Conservation (phyloP, 2,888 invertebrate genomes). For the Apamea sordens region DNA sequence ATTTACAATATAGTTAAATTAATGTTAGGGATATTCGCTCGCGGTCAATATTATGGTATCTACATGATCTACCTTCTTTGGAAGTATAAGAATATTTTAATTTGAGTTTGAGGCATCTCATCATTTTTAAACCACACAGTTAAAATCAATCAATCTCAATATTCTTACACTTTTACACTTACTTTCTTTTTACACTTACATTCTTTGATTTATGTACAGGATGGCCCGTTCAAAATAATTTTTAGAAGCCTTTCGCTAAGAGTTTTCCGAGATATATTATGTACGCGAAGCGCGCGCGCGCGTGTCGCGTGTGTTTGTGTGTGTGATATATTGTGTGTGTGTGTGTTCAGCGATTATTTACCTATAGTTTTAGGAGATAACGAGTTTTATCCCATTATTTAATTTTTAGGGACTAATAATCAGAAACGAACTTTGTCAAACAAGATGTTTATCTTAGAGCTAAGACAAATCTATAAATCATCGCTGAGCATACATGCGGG, state of each 20-base stretch:
- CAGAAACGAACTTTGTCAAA: neutral
- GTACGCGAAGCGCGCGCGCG: too few species aligned
- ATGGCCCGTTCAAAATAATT: neutral
- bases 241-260: neutral
- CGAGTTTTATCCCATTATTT: neutral
- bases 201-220: neutral
- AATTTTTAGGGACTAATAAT: neutral
- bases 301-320: too few species aligned
- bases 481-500: neutral
- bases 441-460: neutral
- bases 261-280: neutral
- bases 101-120: neutral
- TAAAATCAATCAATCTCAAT: neutral
- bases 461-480: neutral
- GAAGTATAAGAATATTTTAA: neutral
- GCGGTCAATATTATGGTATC: neutral
- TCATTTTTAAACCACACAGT: neutral
- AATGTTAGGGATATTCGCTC: constrained; percentile 8
- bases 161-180: too few species aligned
- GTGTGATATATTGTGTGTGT: too few species aligned
- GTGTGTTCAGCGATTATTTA: neutral
- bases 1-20: neutral
- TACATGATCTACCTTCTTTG: neutral
- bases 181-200: neutral
- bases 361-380: neutral